Percentiles rank a stretch among this genome's conserved stretches.
Evolutionary conservation across 2,797 vertebrate genomes (phyloP).

Genomic region (Rachycentron canadum): DNA sequence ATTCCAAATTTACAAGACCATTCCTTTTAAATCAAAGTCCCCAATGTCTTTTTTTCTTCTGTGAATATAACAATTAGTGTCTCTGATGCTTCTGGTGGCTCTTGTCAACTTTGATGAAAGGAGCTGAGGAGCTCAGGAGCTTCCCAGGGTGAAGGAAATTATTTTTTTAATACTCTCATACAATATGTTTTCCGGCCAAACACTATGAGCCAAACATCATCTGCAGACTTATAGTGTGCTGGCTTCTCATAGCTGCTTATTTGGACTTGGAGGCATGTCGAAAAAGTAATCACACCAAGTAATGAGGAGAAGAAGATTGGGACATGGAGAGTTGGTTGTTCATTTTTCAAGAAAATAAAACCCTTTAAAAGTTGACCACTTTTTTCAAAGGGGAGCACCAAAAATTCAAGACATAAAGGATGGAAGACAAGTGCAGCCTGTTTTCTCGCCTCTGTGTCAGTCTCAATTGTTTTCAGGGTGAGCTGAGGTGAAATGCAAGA

Average conservation of each 20-base stretch:
- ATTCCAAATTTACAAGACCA: neutral
- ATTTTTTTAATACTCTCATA: neutral
- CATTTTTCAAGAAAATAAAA: neutral
- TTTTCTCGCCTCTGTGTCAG: conserved; percentile 29
- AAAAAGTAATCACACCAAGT: neutral
- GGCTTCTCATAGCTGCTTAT: neutral
- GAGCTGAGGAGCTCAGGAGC: conserved; percentile 3
- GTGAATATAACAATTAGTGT: conserved; percentile 16
- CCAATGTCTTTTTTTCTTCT: neutral
- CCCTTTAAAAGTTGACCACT: neutral
- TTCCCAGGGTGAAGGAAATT: conserved; percentile 39
- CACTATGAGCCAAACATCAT: neutral
- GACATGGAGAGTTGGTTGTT: neutral
- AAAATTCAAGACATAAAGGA: neutral
- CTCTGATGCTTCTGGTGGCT: conserved; percentile 10
- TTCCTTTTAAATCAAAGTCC: neutral
- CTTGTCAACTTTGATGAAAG: conserved; percentile 26
- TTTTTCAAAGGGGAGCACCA: conserved; percentile 5
- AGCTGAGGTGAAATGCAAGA: conserved; percentile 34
- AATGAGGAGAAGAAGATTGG: neutral
- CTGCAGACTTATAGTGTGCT: neutral
- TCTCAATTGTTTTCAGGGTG: conserved; percentile 41
- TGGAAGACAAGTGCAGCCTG: conserved; percentile 42
- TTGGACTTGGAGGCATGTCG: neutral
- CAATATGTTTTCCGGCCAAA: conserved; percentile 12